Base-by-base conservation (phyloP, 2,888 invertebrate genomes). In the Pristionchus exspectatus region DNA sequence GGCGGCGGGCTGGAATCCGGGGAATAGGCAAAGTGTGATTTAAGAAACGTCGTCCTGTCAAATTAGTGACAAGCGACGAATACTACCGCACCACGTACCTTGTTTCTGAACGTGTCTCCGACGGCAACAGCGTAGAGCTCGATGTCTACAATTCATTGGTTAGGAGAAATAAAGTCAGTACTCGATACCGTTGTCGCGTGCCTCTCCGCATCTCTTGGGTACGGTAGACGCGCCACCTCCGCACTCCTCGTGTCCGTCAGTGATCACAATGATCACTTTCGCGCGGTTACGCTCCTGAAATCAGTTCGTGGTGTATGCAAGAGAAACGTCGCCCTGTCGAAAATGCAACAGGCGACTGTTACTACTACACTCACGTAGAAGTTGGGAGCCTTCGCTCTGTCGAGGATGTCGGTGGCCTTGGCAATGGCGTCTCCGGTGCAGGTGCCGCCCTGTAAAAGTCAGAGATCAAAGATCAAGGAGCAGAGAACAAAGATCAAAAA, bases 171-270 rank as follows among this genome's bases (percentile, higher is more conserved):
- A 33, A 38, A 74, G 74, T 85, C 30, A 59, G 44, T 85, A 10
- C 10, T 33, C 50, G 50, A 18, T 50, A 87, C 87, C 87, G 4
- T 69, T 38, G 16, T 38, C 44, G 38, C 87, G 38, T 44, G 87
- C 87, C 30, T n/a, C 69, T 12, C 38, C 69, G 69, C 87, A 69
- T 21, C 54, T 12, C 72, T 38, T 21, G 50, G 87, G 54, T 72
- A 87, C 87, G 54, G 87, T 87, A 72, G 86, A 66, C 84, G n/a
- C 27, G 16, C 84, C 84, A 24, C 56, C 84, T 33, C 86, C 86
- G 66, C 86, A 86, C 38, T 86, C 66, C 72, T 87, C 87, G 24
- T 87, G 44, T 2, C 87, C 87, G 72, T 87, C 87, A n/a, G 87
- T 87, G 30, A 87, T 59, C 33, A 87, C 87, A 54, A 87, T 87